phyloP scores from a whole-genome alignment of 2,113 vertebrate genomes.

The Tautogolabrus adspersus region DNA sequence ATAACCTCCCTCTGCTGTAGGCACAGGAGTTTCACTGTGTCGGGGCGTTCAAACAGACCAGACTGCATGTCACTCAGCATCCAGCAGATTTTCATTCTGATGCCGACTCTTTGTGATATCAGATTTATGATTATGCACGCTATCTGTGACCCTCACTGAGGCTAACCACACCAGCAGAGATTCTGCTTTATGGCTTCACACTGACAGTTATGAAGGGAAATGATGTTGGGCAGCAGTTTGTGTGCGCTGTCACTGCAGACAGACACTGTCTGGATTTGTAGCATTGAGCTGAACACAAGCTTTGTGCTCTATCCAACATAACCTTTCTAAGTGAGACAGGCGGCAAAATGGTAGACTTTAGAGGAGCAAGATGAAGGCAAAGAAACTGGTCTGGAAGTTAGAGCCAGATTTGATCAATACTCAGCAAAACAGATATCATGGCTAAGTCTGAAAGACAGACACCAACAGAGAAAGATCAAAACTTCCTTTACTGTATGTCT shows the following conservation, averaged over 20 bases:
- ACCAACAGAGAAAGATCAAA: background rate
- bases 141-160: slow-evolving; percentile 13
- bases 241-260: background rate
- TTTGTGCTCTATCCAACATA: background rate
- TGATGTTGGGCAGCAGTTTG: background rate
- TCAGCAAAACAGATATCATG: background rate
- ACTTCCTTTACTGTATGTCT: background rate
- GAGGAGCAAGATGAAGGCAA: slow-evolving; percentile 4
- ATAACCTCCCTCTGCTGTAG: no score
- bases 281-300: background rate
- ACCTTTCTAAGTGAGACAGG: no score
- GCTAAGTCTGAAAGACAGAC: background rate
- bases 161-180: background rate
- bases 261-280: slow-evolving; percentile 5
- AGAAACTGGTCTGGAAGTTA: background rate
- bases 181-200: slow-evolving; percentile 10
- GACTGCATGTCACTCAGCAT: background rate
- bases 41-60: background rate
- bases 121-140: slow-evolving; percentile 40
- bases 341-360: background rate
- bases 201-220: slow-evolving; percentile 6
- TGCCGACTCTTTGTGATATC: slow-evolving; percentile 21
- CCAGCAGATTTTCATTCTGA: slow-evolving; percentile 2
- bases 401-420: background rate
- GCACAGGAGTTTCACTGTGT: no score